Conservation (phyloP, 1,140 invertebrate genomes). For the Ceratina japonica region DNA sequence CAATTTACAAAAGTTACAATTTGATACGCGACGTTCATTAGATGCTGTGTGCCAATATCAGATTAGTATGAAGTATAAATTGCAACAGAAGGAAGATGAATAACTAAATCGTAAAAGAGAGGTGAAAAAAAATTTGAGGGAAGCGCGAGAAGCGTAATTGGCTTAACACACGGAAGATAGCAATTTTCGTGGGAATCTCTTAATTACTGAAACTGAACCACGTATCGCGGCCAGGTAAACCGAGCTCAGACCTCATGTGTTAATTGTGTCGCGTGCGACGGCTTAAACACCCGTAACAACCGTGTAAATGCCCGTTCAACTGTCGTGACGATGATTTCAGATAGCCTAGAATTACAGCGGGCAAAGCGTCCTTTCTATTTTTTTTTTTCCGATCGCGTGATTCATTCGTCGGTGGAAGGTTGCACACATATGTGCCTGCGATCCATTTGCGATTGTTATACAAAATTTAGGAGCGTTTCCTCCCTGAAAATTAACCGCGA, state of each 20-base stretch:
- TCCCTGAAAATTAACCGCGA: neutral
- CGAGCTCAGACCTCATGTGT: conserved; percentile 11
- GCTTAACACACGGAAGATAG: neutral
- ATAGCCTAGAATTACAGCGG: conserved; percentile 1
- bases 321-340: conserved; percentile 38
- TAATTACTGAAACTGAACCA: conserved; percentile 49
- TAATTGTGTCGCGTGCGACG: conserved; percentile 38
- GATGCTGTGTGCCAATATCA: too few species aligned
- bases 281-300: conserved; percentile 13
- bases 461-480: neutral
- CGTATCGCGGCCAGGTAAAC: conserved; percentile 44
- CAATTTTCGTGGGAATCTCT: conserved; percentile 20
- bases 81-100: too few species aligned
- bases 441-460: neutral
- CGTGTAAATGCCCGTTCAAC: conserved; percentile 10
- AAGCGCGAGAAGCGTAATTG: conserved; percentile 25
- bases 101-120: too few species aligned
- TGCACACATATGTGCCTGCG: neutral
- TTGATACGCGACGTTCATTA: too few species aligned
- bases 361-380: neutral
- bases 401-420: neutral
- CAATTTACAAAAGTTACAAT: too few species aligned
- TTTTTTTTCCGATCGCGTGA: conserved; percentile 25
- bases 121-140: too few species aligned
- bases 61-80: too few species aligned